Evolutionary conservation across 1,140 invertebrate species (phyloP), one percentile per base, ranked within the genome.

Genomic region (Dreissena polymorpha): DNA sequence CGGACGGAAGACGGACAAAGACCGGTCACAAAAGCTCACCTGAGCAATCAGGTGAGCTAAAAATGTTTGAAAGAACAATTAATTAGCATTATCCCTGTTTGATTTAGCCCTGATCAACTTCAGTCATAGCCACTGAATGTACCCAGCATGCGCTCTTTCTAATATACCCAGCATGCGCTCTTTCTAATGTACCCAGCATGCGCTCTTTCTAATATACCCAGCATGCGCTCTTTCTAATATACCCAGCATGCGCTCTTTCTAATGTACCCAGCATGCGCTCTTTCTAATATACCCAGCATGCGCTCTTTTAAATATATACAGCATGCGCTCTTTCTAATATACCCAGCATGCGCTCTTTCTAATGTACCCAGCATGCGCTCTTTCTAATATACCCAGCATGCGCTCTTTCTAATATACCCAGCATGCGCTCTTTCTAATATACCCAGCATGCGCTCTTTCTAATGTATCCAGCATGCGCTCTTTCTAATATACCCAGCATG

Each of bases 241-340:
- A 95, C 94, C 91, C 96, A 95, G 91, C 98, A 39, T 2, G 39
- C 39, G 3, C 39, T 39, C 39, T 39, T 39, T 39, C 39, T 39
- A 39, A 39, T 5, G 85, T 90, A 95, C 94, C 91, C 96, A 95
- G 91, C 98, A 39, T 2, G 39, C 39, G 3, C 39, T 39, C 39
- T 39, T 39, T 39, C 39, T 39, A 39, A 39, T 5, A 85, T 90
- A 95, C 94, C 91, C 96, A 95, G 91, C 98, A n/a, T n/a, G n/a
- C n/a, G n/a, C n/a, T n/a, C n/a, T n/a, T n/a, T n/a, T n/a, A n/a
- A n/a, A n/a, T n/a, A n/a, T n/a, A n/a, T n/a, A n/a, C n/a, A n/a
- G n/a, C 39, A 39, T 2, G 39, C 39, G 3, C 39, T 39, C 39
- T 39, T 39, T 39, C 39, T 39, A 39, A 39, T 5, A 85, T 90